Evolutionary conservation across 2,797 vertebrate genomes (phyloP), one percentile per base, ranked within the genome.

Genomic region (Lacerta viridis): DNA sequence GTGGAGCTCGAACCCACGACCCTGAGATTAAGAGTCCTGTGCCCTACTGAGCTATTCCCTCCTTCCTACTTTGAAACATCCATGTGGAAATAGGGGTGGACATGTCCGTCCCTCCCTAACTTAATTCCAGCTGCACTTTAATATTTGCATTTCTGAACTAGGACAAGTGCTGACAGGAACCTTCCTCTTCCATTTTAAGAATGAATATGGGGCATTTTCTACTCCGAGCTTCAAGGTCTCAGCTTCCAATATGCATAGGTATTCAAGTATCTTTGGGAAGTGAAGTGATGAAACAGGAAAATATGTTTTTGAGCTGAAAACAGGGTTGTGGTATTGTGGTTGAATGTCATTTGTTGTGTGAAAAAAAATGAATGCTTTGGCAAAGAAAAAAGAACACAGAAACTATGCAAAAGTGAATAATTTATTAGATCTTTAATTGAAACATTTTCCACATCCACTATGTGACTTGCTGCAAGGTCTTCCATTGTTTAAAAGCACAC

Each of bases 371-470:
- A 5, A 46, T 4, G 76, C 39, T 46, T 59, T 33, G 27, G 55
- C 36, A 36, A 74, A 9, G 69, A 78, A 23, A 18, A 11, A 89
- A 87, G 7, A 91, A 87, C 76, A 86, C 84, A 95, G 1, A 92
- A 91, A 87, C 88, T 88, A 89, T 43, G 76, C 75, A 91, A 89
- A 92, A 93, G 80, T 10, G 86, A 94, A 96, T 95, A 96, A 97
- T 97, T 97, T 97, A 97, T 97, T 97, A 90, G 87, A 89, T 87
- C 89, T 90, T 92, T 93, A 84, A 94, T 76, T 68, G 86, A 90
- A 92, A 93, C 80, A 90, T 89, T 88, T 78, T 83, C 72, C 66
- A 90, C 55, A 33, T 80, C 74, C 93, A 71, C 39, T 77, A 50
- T 50, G 83, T 87, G 88, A 43, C 17, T 46, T 6, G 25, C 11